Percentiles rank a stretch among this genome's conserved stretches.
These are phyloP conservation scores for Centrocercus urophasianus DNA, from an alignment of 2,113 vertebrate species.

Conservation along the genomic window DNA sequence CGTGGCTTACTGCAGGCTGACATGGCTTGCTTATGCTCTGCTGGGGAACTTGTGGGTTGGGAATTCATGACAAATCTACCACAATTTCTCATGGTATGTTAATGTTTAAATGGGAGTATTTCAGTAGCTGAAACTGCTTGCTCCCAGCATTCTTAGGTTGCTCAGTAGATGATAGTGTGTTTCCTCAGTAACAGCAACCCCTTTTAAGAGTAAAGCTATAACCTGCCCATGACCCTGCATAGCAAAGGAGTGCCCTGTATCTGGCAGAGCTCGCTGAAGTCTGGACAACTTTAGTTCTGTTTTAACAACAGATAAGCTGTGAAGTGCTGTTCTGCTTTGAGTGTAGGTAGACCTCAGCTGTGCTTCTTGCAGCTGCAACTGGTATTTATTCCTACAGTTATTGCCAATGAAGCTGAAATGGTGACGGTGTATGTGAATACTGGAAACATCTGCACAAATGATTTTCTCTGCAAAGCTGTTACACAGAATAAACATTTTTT, in stretches of 20 bases:
- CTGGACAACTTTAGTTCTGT: constrained; percentile 20
- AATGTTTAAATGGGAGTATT: constrained; percentile 48
- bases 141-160: constrained; percentile 22
- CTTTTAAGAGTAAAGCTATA: constrained; percentile 24
- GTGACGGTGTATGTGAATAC: neutral
- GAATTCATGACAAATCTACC: neutral
- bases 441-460: constrained; percentile 30
- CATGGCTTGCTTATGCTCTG: neutral
- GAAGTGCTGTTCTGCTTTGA: constrained; percentile 14
- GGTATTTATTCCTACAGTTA: neutral
- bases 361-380: constrained; percentile 26
- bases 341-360: neutral
- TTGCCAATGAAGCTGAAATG: constrained; percentile 5
- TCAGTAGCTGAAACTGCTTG: neutral
- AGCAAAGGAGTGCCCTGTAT: constrained; percentile 42
- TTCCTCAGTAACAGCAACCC: constrained; percentile 57
- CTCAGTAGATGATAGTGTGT: constrained; percentile 31
- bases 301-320: constrained; percentile 41
- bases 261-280: constrained; percentile 7
- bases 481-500: neutral
- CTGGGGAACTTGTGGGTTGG: neutral
- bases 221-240: constrained; percentile 62
- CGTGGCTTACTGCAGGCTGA: neutral
- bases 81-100: neutral
- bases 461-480: neutral